Conservation (phyloP, 92 coral and sea anemone species). For the Meandrina meandrites region DNA sequence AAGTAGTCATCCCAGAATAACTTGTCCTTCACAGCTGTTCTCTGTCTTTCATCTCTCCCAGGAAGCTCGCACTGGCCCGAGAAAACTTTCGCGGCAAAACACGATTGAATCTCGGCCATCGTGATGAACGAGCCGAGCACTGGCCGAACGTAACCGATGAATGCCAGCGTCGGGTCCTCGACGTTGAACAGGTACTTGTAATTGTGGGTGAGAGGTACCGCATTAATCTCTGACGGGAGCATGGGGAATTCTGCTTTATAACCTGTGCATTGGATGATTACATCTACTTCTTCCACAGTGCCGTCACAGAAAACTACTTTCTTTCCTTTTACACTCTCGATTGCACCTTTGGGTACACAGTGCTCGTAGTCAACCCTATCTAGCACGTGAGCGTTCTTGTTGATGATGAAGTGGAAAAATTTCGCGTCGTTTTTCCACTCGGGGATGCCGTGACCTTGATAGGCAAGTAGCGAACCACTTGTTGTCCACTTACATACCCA, state of each 20-base stretch:
- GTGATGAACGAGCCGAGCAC: slow-evolving; percentile 73
- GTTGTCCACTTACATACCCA: slow-evolving; percentile 86
- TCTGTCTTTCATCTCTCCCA: slow-evolving; percentile 46
- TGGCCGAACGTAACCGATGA: slow-evolving; percentile 78
- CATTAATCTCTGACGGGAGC: slow-evolving; percentile 58
- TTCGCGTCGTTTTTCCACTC: slow-evolving; percentile 82
- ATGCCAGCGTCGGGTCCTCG: slow-evolving; percentile 78
- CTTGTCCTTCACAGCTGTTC: slow-evolving; percentile 58
- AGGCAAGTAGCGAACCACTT: slow-evolving; percentile 80
- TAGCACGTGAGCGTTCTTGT: slow-evolving; percentile 83
- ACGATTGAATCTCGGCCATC: slow-evolving; percentile 61
- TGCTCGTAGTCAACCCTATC: slow-evolving; percentile 63
- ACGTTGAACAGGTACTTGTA: slow-evolving; percentile 76
- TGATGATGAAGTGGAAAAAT: slow-evolving; percentile 73
- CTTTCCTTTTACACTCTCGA: slow-evolving; percentile 57
- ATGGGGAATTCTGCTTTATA: slow-evolving; percentile 60
- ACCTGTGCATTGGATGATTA: slow-evolving; percentile 78
- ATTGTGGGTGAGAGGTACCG: slow-evolving; percentile 56
- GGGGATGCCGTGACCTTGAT: slow-evolving; percentile 86
- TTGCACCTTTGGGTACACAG: slow-evolving; percentile 72
- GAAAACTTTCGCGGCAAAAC: slow-evolving; percentile 65
- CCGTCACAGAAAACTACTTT: slow-evolving; percentile 63
- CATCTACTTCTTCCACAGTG: slow-evolving; percentile 69
- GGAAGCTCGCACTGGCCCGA: slow-evolving; percentile 65
- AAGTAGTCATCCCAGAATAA: slow-evolving; percentile 76